Base-by-base conservation (phyloP, 2,888 invertebrate genomes). In the Apoda limacodes region DNA sequence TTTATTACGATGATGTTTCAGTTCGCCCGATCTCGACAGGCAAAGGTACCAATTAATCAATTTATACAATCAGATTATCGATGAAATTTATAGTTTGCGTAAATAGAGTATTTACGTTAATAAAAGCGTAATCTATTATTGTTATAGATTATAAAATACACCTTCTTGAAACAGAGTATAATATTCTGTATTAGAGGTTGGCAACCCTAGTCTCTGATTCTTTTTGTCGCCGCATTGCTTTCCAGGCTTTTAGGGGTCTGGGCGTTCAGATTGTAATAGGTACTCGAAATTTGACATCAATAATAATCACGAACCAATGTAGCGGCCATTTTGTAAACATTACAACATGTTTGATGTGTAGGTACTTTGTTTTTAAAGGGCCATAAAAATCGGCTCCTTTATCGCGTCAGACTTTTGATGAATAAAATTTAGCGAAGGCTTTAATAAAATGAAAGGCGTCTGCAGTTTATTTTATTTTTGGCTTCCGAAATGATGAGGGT, bases 401-500 rank as follows among this genome's bases (percentile, higher is more conserved):
- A 47, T 45, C 40, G 37, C 24, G 17, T 36, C 34, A 34, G 21
- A 22, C 43, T 32, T 45, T 47, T 48, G 52, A 55, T 45, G 54
- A 40, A 46, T 52, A 53, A 58, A 50, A 60, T 56, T 57, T 57
- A 49, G 49, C 52, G 43, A 50, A 46, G 46, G 42, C 48, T 52
- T 48, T 60, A 63, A 61, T 68, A 59, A 61, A 42, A 42, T 34
- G 28, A 37, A 32, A 32, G 7, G 41, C 32, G 33, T 20, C 32
- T 38, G 27, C 35, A 43, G 51, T 50, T 54, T 59, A 56, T 60
- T 45, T 46, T 60, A 51, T 60, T 60, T 60, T 36, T 48, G 58
- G 57, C 60, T 57, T 67, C 58, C 5, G 59, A 60, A 65, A 59
- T 65, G 57, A 65, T 57, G 56, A 59, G 55, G 49, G 51, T 43